Evolutionary conservation across 2,113 vertebrate genomes (phyloP).

Genomic region (Rhodinocichla rosea): DNA sequence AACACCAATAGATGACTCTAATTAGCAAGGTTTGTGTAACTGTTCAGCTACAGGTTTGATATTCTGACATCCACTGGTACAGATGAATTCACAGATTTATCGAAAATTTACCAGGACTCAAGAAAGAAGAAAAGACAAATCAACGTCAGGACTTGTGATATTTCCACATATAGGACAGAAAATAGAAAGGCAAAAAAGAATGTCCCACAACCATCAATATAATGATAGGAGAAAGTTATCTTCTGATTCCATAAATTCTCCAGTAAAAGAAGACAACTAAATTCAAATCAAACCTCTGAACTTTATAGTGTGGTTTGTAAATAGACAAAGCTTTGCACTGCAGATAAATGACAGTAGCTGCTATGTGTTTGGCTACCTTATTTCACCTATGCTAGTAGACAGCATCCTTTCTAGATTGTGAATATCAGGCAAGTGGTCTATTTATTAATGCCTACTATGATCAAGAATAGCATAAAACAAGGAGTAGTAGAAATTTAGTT

Average conservation of each 20-base stretch:
- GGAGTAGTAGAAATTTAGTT: not conserved
- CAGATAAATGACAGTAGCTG: not conserved
- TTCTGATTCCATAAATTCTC: not conserved
- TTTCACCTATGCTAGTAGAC: not conserved
- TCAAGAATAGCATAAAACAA: not conserved
- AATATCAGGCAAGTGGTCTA: not conserved
- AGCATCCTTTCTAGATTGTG: not conserved
- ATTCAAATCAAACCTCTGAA: not conserved
- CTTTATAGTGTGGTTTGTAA: accelerated
- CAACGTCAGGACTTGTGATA: not conserved
- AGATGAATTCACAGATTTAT: not conserved
- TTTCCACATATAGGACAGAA: not conserved
- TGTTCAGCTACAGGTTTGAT: not conserved
- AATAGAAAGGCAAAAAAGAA: not conserved
- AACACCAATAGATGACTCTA: not conserved
- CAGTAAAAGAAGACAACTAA: not conserved
- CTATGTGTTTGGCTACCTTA: not conserved
- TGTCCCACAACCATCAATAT: not conserved
- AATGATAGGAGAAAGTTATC: not conserved
- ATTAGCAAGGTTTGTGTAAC: not conserved
- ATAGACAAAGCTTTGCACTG: not conserved
- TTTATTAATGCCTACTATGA: not conserved
- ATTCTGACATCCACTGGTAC: not conserved
- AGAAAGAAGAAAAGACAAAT: not conserved
- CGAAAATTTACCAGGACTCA: not conserved